These are phyloP conservation scores for Helogale parvula DNA, from an alignment of 2,113 vertebrate species.

Conservation along the genomic window DNA sequence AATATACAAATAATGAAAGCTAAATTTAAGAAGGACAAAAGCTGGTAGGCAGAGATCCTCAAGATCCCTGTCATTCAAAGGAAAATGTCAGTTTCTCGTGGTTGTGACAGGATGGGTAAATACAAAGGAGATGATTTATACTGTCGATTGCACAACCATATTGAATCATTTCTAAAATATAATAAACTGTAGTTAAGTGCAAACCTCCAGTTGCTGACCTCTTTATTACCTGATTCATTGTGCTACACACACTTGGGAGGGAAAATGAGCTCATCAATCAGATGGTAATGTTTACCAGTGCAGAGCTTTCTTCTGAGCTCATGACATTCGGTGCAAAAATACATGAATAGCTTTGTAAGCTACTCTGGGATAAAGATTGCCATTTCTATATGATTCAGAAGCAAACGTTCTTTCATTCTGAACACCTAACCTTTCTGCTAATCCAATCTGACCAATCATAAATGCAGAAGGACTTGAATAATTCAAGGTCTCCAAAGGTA, in stretches of 20 bases:
- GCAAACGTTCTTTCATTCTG: constrained; percentile 51
- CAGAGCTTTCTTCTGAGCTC: constrained; percentile 66
- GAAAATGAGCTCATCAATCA: constrained; percentile 81
- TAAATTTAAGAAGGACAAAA: background rate
- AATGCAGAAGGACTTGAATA: constrained; percentile 62
- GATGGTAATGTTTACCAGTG: constrained; percentile 79
- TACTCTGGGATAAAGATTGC: background rate
- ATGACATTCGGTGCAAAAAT: constrained; percentile 73
- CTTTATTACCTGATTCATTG: constrained; percentile 82
- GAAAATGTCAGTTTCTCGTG: constrained; percentile 42
- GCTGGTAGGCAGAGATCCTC: background rate
- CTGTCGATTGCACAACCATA: constrained; percentile 43
- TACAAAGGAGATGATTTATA: constrained; percentile 75
- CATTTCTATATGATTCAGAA: constrained; percentile 58
- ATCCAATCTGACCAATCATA: constrained; percentile 60
- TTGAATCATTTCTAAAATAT: constrained; percentile 75
- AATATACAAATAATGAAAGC: background rate
- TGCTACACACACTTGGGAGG: constrained; percentile 70
- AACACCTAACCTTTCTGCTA: constrained; percentile 36
- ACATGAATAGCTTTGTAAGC: constrained; percentile 56
- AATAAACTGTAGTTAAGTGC: constrained; percentile 79
- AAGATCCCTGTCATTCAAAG: background rate
- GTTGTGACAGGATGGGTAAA: constrained; percentile 54
- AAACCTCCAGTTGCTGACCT: constrained; percentile 78
- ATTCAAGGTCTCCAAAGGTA: constrained; percentile 54